A percentile compares a stretch with the other conserved stretches of the same genome.
These are phyloP conservation scores for Oriolus oriolus DNA, from an alignment of 2,113 vertebrate species.

Conservation along the genomic window DNA sequence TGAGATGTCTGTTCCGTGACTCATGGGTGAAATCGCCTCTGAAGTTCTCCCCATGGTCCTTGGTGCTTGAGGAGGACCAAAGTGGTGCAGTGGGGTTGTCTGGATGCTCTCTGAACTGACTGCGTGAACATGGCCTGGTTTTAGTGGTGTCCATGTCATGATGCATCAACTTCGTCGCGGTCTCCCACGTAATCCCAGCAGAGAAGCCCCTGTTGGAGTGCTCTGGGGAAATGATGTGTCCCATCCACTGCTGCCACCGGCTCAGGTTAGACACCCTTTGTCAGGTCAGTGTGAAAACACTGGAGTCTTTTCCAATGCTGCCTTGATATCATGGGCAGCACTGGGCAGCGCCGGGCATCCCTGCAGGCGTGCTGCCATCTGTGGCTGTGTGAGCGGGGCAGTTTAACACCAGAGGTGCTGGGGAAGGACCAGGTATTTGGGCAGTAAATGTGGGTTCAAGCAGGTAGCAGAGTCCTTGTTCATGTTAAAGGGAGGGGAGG, in stretches of 20 bases:
- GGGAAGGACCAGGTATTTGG: background rate
- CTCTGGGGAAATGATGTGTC: background rate
- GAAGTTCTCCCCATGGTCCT: background rate
- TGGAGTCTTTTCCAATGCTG: background rate
- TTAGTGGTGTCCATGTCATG: background rate
- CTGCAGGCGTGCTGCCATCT: background rate
- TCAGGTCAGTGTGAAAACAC: accelerated
- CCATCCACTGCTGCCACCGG: background rate
- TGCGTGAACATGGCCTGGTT: background rate
- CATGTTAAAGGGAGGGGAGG: background rate
- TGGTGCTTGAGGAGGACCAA: background rate
- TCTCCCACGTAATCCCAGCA: accelerated
- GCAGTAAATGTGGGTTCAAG: background rate
- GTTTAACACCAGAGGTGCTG: background rate
- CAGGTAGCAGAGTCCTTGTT: background rate
- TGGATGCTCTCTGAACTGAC: background rate
- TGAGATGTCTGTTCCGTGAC: background rate
- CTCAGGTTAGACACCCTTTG: background rate
- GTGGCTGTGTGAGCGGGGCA: background rate
- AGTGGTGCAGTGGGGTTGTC: background rate
- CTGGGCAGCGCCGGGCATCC: background rate
- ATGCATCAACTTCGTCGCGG: accelerated
- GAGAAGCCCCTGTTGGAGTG: background rate
- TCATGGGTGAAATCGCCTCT: background rate
- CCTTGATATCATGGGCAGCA: background rate